Base-by-base conservation (phyloP, 1,140 invertebrate species). In the Zaprionus inermis region DNA sequence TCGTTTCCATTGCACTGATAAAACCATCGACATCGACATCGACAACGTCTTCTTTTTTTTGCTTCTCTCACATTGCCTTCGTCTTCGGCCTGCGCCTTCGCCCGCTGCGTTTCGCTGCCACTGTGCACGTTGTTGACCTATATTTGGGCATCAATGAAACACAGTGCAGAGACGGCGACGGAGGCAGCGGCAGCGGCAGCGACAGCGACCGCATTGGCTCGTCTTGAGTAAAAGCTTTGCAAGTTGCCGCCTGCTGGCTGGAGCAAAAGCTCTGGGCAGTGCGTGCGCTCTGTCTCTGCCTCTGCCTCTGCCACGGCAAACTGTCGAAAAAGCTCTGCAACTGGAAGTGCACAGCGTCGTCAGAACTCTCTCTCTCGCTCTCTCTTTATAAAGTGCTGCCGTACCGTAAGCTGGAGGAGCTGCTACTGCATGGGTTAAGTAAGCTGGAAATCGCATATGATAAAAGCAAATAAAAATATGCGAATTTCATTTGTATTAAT, bases 141-240 rank as follows among this genome's bases (percentile, higher is more conserved):
- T 91, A 91, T 91, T 91, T 88, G 68, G 76, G 82, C 90, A 91
- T 91, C 90, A 91, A 91, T 91, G 90, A 91, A 91, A 85, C 66
- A 12, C 44, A 49, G 18, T 10, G 44, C 18, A n/a, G 18, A 49
- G 18, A 49, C 24, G 3, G n/a, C 16, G 44, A 12, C 44, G 20
- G 28, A 22, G 63, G 56, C 65, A 78, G 55, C 55, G 28, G 9
- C 28, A 51, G 58, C 11, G 81, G 32, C 56, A 41, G 20, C 46
- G 55, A 41, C 65, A 78, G 55, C 63, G 28, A 2, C 24, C 32
- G 64, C 30, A 30, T 59, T 20, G 12, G 54, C 54, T 20, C 22
- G 59, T 49, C 46, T 20, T 30, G 63, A 73, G 63, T 77, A 75
- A 75, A 75, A 75, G 72, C 72, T 75, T 52, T 34, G 49, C 46